A percentile compares a stretch with the other conserved stretches of the same genome.
phyloP scores from a whole-genome alignment of 1,140 invertebrate species.

The Tribolium madens region DNA sequence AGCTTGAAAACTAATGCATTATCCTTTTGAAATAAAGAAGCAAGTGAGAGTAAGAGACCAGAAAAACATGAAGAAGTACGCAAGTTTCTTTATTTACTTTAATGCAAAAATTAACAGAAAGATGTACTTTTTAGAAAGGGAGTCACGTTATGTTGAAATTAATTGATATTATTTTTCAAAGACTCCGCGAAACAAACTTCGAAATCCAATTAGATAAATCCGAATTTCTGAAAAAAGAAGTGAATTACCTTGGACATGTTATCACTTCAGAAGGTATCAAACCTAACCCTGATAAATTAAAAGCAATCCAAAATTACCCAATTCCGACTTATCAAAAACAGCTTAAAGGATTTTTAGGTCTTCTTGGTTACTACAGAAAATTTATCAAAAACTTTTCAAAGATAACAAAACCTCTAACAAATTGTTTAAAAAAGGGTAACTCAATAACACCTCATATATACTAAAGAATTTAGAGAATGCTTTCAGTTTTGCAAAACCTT shows the following conservation, averaged over 20 bases:
- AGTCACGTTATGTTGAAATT: too few species aligned
- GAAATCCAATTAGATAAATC: too few species aligned
- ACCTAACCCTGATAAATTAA: constrained; percentile 52
- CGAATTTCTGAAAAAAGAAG: too few species aligned
- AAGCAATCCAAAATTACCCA: constrained; percentile 47
- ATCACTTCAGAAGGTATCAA: constrained; percentile 48
- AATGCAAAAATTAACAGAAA: too few species aligned
- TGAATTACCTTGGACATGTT: constrained; percentile 53
- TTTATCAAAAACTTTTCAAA: constrained; percentile 51
- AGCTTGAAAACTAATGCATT: too few species aligned
- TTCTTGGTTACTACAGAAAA: constrained; percentile 56
- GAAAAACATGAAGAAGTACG: too few species aligned
- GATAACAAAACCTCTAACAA: constrained; percentile 49
- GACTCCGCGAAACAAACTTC: too few species aligned
- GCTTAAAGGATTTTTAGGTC: constrained; percentile 66
- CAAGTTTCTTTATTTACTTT: too few species aligned
- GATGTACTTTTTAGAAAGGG: too few species aligned
- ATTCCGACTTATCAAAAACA: constrained; percentile 57
- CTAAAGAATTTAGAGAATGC: constrained; percentile 54
- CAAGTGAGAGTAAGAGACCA: too few species aligned
- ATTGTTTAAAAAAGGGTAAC: constrained; percentile 50
- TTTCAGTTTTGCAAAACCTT: constrained; percentile 64
- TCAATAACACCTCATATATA: constrained; percentile 27
- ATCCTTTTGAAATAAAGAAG: too few species aligned
- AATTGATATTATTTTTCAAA: too few species aligned